Evolutionary conservation across 1,140 invertebrate species (phyloP).

Genomic region (Dysdera silvatica): DNA sequence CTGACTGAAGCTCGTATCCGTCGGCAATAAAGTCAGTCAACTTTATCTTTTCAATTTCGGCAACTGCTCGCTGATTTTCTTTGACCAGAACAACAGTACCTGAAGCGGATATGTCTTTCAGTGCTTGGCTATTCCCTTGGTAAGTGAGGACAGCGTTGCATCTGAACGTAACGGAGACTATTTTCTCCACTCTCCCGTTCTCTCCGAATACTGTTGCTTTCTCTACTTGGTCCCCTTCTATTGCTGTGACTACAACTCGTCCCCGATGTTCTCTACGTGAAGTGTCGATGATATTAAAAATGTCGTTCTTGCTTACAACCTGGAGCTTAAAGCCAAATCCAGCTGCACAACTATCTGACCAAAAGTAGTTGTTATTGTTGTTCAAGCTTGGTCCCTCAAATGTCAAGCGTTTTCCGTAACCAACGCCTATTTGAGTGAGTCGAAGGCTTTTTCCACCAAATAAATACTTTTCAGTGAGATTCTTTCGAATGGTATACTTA

Average conservation of each 20-base stretch:
- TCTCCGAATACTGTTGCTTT: not conserved
- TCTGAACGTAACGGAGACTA: not conserved
- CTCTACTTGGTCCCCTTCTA: not conserved
- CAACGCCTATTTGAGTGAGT: constrained; percentile 60
- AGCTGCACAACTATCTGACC: constrained; percentile 67
- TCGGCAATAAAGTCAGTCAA: too few relatives aligned
- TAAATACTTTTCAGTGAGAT: constrained; percentile 53
- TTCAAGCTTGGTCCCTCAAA: constrained; percentile 57
- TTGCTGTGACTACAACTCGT: not conserved
- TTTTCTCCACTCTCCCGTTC: not conserved
- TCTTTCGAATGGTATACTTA: constrained; percentile 59
- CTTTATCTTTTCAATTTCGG: too few relatives aligned
- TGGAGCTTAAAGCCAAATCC: constrained; percentile 61
- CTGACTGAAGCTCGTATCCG: too few relatives aligned
- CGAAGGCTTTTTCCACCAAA: constrained; percentile 57
- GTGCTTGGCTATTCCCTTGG: not conserved
- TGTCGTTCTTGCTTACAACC: constrained; percentile 56
- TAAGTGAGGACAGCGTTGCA: constrained; percentile 5
- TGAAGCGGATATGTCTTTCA: too few relatives aligned
- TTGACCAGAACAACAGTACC: too few relatives aligned
- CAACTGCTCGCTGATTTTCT: too few relatives aligned
- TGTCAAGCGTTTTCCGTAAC: constrained; percentile 66
- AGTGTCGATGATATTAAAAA: constrained; percentile 49
- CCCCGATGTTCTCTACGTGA: not conserved
- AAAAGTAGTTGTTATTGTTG: constrained; percentile 58